Base-by-base conservation (phyloP, 2,113 vertebrate genomes). In the Pygoscelis antarcticus region DNA sequence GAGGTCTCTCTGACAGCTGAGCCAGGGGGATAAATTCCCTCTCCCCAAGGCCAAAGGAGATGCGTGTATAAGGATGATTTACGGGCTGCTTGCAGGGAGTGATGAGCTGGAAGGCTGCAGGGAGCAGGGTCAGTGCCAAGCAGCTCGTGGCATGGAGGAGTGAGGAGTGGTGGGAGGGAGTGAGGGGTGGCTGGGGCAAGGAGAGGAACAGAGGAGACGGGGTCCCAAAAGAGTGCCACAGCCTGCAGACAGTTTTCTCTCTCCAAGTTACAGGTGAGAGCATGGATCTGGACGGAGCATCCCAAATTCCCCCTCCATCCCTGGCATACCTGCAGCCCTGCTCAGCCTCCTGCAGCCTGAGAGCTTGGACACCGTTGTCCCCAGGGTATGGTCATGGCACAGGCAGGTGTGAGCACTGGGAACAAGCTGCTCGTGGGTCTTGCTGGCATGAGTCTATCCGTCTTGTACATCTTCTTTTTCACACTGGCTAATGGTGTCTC, bases 141-240 rank as follows among this genome's bases (percentile, higher is more conserved):
- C n/a, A 78, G n/a, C 46, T 42, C 65, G 20, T 46, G 58, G 32
- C 42, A 36, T 5, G 8, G 40, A 66, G 19, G 7, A 44, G 7
- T 29, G 64, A 85, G 42, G 29, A 38, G 7, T 49, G 36, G 13
- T 69, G 54, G 26, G 15, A 69, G 3, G 21, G 18, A 69, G 13
- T 17, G 61, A 69, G 47, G 5, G 3, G 2, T 46, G 16, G 7
- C 29, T 84, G 40, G 21, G 58, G 60, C 10, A 55, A 12, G 30
- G 13, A 62, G 11, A 16, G 2, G 1, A 57, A 6, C 0, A 0
- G 36, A 74, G 42, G 36, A 83, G 16, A 16, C 3, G 2, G n/a
- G 11, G 9, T 7, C 16, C 27, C 18, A 25, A 5, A 51, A 16
- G 11, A 69, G 29, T 51, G 7, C 36, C 2, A 1, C 22, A 22